phyloP scores from a whole-genome alignment of 2,888 invertebrate species.

The Piscicola geometra region DNA sequence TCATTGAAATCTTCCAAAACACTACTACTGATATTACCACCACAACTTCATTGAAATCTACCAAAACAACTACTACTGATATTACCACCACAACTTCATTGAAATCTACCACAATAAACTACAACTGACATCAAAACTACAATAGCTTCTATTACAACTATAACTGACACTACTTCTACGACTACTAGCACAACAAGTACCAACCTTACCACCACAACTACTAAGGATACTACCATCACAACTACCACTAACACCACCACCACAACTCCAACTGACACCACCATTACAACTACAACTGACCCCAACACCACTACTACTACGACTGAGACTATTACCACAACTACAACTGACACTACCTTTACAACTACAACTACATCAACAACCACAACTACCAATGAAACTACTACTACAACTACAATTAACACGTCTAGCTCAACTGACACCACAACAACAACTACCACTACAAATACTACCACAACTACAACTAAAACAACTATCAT shows the following conservation, averaged over 20 bases:
- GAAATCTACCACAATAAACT: background rate
- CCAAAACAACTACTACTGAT: background rate
- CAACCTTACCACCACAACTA: background rate
- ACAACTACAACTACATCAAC: too few species aligned
- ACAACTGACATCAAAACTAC: background rate
- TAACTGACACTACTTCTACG: background rate
- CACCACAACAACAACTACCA: too few species aligned
- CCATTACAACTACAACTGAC: too few species aligned
- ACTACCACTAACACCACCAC: slow-evolving; percentile 8
- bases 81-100: background rate
- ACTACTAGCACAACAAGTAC: background rate
- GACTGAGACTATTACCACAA: background rate
- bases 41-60: background rate
- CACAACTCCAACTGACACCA: background rate
- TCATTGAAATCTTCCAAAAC: background rate
- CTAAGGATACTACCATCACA: background rate
- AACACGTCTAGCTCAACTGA: too few species aligned
- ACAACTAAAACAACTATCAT: too few species aligned
- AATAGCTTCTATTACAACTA: background rate
- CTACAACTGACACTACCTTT: too few species aligned
- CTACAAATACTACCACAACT: too few species aligned
- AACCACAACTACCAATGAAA: too few species aligned
- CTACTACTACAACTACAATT: too few species aligned
- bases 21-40: background rate
- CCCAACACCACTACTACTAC: background rate